Conservation (phyloP, 2,797 vertebrate species). For the Austrolebias charrua region DNA sequence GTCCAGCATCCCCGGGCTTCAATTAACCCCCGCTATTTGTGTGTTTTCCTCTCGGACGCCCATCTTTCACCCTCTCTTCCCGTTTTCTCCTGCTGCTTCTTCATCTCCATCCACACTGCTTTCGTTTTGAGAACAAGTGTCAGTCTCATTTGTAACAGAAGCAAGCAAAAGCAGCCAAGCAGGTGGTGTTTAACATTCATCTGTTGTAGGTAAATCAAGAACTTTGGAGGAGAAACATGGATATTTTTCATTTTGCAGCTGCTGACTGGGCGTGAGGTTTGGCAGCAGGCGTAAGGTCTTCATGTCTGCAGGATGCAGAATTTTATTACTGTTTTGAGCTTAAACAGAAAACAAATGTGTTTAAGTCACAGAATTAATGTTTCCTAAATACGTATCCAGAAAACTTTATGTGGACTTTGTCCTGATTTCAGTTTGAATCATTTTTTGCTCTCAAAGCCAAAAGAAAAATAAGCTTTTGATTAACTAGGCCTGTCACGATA, state of each 20-base stretch:
- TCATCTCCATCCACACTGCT: conserved; percentile 14
- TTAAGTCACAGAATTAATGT: not conserved
- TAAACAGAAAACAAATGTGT: not conserved
- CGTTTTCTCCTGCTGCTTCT: conserved; percentile 26
- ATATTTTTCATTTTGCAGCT: conserved; percentile 24
- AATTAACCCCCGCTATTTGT: conserved; percentile 72
- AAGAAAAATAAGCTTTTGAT: too few species aligned
- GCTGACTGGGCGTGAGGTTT: conserved; percentile 4
- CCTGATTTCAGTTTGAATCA: not conserved
- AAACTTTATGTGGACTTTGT: not conserved
- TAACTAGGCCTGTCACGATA: too few species aligned
- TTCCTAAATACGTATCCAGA: not conserved
- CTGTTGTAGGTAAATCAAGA: conserved; percentile 42
- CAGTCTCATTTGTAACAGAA: conserved; percentile 5
- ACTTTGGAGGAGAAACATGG: not conserved
- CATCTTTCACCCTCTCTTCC: conserved; percentile 23
- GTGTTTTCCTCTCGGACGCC: conserved; percentile 46
- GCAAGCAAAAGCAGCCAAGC: conserved; percentile 21
- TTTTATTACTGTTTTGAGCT: not conserved
- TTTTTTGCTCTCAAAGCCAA: not conserved
- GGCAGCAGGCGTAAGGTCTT: conserved; percentile 9
- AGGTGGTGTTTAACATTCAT: conserved; percentile 26
- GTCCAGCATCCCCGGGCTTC: conserved; percentile 71
- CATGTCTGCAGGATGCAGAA: not conserved
- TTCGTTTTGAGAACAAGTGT: conserved; percentile 17